Evolutionary conservation across 2,113 vertebrate genomes (phyloP).

Genomic region (Ochotona curzoniae): DNA sequence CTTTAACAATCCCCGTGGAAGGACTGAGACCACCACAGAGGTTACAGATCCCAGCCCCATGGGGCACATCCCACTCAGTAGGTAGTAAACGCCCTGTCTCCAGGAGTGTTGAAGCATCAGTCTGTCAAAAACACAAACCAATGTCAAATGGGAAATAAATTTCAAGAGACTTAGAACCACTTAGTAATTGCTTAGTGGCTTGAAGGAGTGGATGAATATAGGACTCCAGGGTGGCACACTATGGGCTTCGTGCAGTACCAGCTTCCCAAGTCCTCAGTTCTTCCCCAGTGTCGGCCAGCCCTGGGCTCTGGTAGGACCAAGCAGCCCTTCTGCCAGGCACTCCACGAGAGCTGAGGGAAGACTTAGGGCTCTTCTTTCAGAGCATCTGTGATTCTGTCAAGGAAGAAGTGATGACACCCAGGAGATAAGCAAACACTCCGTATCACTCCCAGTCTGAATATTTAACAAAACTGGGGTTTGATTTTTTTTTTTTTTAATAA

Average conservation of each 20-base stretch:
- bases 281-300: background rate
- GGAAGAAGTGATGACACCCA: background rate
- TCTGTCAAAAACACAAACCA: background rate
- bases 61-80: background rate
- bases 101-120: background rate
- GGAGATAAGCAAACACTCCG: constrained; percentile 26
- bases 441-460: constrained; percentile 65
- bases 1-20: background rate
- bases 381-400: constrained; percentile 12
- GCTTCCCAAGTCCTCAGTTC: background rate
- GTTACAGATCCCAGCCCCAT: background rate
- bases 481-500: constrained; percentile 68
- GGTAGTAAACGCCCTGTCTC: background rate
- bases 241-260: background rate
- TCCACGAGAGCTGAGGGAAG: background rate
- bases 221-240: background rate
- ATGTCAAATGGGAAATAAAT: constrained; percentile 37
- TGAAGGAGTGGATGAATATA: background rate
- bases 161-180: background rate
- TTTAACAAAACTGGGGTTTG: constrained; percentile 69
- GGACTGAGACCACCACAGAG: background rate
- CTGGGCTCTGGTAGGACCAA: background rate
- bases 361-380: background rate
- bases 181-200: background rate
- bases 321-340: fast-evolving